These are phyloP conservation scores for Podabrus alpinus DNA, from an alignment of 2,888 invertebrate species.

Conservation along the genomic window DNA sequence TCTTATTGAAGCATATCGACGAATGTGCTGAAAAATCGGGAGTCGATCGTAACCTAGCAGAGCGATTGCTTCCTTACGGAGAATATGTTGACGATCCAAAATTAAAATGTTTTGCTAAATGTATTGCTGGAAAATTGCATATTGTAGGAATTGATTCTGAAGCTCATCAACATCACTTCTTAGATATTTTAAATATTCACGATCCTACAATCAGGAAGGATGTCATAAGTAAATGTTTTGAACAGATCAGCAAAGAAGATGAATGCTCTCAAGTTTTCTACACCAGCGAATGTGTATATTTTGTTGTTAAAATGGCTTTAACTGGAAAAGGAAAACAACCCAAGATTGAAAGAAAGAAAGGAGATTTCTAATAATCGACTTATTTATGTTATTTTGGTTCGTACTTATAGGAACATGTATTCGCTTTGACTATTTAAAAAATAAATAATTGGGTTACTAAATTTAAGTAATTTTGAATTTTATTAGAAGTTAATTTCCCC, in stretches of 20 bases:
- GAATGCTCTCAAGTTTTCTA: neutral
- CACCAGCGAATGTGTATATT: neutral
- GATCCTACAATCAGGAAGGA: neutral
- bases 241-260: neutral
- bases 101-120: neutral
- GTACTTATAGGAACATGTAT: neutral
- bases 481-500: too few species aligned
- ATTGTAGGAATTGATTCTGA: neutral
- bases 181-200: neutral
- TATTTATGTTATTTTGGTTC: neutral
- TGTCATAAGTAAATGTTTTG: neutral
- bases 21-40: neutral
- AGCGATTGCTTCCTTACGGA: neutral
- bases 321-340: neutral
- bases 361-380: neutral
- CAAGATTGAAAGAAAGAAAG: neutral
- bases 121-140: neutral
- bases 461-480: too few species aligned
- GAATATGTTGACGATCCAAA: neutral
- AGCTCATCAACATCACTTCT: neutral
- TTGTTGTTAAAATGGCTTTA: neutral
- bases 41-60: neutral
- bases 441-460: too few species aligned
- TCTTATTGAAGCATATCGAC: neutral
- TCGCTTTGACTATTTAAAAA: too few species aligned